Evolutionary conservation across 2,113 vertebrate species (phyloP).

Genomic region (Micronisus gabar): DNA sequence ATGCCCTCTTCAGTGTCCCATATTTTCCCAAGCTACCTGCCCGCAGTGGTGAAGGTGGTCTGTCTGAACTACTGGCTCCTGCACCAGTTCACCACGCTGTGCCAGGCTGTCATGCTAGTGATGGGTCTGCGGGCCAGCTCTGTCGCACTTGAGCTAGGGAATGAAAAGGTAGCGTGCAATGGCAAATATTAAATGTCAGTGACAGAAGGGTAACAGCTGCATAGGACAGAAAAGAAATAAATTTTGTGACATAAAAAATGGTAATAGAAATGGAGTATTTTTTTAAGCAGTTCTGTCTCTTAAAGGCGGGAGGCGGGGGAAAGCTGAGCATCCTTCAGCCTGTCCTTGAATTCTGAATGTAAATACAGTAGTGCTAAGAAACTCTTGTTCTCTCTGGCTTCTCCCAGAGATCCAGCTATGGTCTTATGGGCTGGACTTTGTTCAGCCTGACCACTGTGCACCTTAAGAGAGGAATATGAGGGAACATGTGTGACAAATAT

Average conservation of each 20-base stretch:
- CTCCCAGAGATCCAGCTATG: not conserved
- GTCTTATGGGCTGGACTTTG: not conserved
- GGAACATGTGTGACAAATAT: not conserved
- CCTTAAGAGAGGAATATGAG: conserved; percentile 19
- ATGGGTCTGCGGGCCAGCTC: not conserved
- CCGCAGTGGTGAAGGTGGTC: not conserved
- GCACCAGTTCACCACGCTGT: rapidly evolving
- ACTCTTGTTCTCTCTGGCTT: not conserved
- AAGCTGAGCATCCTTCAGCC: not conserved
- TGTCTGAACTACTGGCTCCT: rapidly evolving
- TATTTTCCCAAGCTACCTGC: not conserved
- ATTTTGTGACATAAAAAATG: not conserved
- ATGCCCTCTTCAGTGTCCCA: not conserved
- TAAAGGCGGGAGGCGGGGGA: too few relatives aligned
- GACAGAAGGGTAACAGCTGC: not conserved
- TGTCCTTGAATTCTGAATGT: conserved; percentile 12
- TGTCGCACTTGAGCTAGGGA: not conserved
- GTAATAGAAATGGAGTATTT: not conserved
- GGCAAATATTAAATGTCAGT: not conserved
- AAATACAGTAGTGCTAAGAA: not conserved
- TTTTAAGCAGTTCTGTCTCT: not conserved
- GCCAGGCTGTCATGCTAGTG: rapidly evolving
- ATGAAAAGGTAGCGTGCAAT: not conserved
- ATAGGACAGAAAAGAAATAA: not conserved
- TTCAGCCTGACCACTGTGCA: not conserved